phyloP scores from a whole-genome alignment of 2,113 vertebrate species.

The Nettapus auritus region DNA sequence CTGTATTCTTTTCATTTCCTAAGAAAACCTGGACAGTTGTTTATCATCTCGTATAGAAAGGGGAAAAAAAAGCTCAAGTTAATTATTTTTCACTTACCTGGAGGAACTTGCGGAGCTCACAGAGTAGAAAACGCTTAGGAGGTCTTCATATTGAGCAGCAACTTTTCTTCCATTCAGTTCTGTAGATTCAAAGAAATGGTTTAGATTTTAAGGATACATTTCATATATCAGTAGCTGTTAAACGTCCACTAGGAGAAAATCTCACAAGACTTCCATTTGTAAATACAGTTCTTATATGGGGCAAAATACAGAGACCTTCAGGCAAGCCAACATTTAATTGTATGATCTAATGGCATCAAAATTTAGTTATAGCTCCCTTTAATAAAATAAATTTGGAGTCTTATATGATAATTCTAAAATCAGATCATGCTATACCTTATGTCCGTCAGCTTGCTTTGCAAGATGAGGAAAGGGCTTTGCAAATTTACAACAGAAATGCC shows the following conservation, averaged over 20 bases:
- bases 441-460: background rate
- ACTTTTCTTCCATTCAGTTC: background rate
- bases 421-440: background rate
- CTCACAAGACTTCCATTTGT: background rate
- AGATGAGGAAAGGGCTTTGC: background rate
- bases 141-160: background rate
- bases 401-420: background rate
- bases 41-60: background rate
- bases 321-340: background rate
- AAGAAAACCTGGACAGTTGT: background rate
- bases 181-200: background rate
- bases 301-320: background rate
- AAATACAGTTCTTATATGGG: background rate
- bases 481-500: background rate
- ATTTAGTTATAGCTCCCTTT: background rate
- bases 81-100: background rate
- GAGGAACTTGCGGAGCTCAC: background rate
- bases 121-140: background rate
- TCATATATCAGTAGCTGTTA: background rate
- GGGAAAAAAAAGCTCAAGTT: background rate
- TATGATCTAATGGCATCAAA: background rate
- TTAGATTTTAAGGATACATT: background rate
- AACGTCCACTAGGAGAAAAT: background rate
- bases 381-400: background rate
- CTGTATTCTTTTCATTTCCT: background rate